These are phyloP conservation scores for Caprella mutica DNA, from an alignment of 2,888 invertebrate genomes.

Conservation along the genomic window DNA sequence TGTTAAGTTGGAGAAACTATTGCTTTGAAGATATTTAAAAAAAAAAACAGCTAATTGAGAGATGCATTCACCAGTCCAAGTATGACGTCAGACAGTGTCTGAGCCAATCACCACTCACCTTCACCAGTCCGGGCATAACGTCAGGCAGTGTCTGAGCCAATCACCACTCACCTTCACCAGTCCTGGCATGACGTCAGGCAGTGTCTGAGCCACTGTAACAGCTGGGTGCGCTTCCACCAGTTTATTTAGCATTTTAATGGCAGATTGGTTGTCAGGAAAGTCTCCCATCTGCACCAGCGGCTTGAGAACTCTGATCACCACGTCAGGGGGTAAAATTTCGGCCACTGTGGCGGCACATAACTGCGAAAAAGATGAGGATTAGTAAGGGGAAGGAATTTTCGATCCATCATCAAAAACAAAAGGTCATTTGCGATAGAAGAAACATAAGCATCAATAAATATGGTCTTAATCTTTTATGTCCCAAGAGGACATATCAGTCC, in stretches of 20 bases:
- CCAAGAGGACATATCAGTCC: too few species aligned
- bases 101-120: too few species aligned
- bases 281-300: conserved; percentile 80
- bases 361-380: background rate
- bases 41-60: too few species aligned
- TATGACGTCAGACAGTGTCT: conserved; percentile 69
- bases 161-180: conserved; percentile 59
- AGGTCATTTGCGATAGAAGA: too few species aligned
- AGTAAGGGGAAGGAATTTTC: too few species aligned
- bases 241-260: conserved; percentile 80
- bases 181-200: conserved; percentile 73
- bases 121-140: conserved; percentile 77
- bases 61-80: conserved; percentile 72
- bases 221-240: conserved; percentile 62
- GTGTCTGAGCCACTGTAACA: conserved; percentile 41
- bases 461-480: background rate
- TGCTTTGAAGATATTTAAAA: too few species aligned
- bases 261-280: conserved; percentile 77
- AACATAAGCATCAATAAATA: background rate
- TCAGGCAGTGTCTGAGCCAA: too few species aligned
- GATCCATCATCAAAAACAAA: too few species aligned
- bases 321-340: conserved; percentile 64
- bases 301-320: conserved; percentile 60
- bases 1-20: too few species aligned
- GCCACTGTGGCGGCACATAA: conserved; percentile 55